These are phyloP conservation scores for Podarcis siculus DNA, from an alignment of 2,797 vertebrate species.

Conservation along the genomic window DNA sequence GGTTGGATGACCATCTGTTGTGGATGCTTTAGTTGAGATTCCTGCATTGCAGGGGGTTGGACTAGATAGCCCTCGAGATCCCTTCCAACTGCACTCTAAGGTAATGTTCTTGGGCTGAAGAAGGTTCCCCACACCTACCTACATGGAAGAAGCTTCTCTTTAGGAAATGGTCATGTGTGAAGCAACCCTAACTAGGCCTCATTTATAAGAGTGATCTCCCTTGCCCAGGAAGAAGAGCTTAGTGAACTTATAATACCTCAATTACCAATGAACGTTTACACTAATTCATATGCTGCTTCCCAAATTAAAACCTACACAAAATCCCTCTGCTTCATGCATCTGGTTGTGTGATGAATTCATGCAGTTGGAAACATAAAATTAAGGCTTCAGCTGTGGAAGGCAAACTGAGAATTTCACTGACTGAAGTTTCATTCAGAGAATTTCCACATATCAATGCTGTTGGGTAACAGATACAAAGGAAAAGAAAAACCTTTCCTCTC, in stretches of 20 bases:
- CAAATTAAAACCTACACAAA: accelerated
- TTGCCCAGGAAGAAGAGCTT: neutral
- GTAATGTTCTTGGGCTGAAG: too few species aligned
- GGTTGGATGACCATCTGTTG: too few species aligned
- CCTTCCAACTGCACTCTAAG: too few species aligned
- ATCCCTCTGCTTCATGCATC: neutral
- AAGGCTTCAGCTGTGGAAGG: neutral
- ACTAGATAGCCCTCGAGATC: too few species aligned
- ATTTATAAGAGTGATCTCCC: neutral
- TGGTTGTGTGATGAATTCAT: neutral
- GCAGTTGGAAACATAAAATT: neutral
- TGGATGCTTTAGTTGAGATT: too few species aligned
- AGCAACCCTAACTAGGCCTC: neutral
- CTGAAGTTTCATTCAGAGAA: neutral
- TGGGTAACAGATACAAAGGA: neutral
- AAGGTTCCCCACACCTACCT: too few species aligned
- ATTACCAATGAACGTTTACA: neutral
- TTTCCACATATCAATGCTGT: neutral
- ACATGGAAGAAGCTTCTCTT: neutral
- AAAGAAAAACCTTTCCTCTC: neutral
- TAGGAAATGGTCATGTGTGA: neutral
- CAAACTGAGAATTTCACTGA: neutral
- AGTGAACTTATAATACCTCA: neutral
- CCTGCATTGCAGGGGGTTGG: too few species aligned
- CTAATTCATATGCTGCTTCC: neutral